Evolutionary conservation across 2,888 invertebrate species (phyloP), one percentile per base, ranked within the genome.

Genomic region (Pachydiplax longipennis): DNA sequence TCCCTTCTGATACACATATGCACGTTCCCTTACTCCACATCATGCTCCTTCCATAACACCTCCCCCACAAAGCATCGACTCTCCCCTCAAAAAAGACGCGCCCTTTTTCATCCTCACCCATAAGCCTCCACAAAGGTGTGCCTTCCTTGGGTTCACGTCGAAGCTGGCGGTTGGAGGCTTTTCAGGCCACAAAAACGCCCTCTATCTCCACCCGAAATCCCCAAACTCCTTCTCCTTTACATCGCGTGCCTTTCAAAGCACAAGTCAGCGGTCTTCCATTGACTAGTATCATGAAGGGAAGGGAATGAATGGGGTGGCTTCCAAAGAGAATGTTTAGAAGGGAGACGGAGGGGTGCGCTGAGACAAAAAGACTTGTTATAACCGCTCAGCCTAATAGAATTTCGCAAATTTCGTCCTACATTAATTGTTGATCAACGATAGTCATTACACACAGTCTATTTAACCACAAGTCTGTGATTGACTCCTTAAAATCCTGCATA

Each of bases 181-280:
- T 87, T 87, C 37, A 35, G 37, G 4, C 31, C 37, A 87, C 22
- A 58, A 87, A 61, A 83, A 58, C 13, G 12, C 53, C 18, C 31
- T 15, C 61, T 12, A 15, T 37, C 37, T 37, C 37, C 37, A 37
- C 53, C 82, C 37, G 18, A 18, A 37, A 81, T 37, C 80, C 35
- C 37, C 18, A 80, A 80, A 80, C 58, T n/a, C 58, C 83, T 53
- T 81, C 81, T 44, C 40, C 81, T 37, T 44, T 37, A 40, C 87
- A 48, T 12, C 61, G 10, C 58, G n/a, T 22, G 58, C 87, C 3
- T 35, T 13, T 35, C 18, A 61, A 87, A 61, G 37, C 87, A 61
- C 87, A 37, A 87, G 87, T 87, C 87, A 87, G 40, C 37, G 37
- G 61, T 58, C 61, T 37, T 87, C 87, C 87, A 37, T 22, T 37